A percentile compares a stretch with the other conserved stretches of the same genome.
Conservation (phyloP, 64 coral and sea anemone species). For the Montipora capricornis region DNA sequence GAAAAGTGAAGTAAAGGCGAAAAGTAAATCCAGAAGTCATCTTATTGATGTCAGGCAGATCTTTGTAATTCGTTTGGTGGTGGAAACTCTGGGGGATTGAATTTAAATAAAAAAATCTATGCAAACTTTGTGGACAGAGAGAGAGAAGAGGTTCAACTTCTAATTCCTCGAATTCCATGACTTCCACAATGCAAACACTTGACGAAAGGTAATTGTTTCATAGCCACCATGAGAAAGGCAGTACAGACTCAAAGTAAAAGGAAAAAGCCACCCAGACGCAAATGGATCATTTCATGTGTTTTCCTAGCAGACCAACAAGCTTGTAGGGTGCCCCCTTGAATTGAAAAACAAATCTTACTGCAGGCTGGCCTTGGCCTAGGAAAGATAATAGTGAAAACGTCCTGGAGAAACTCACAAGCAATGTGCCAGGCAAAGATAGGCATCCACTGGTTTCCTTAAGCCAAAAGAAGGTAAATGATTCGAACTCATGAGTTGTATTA, state of each 20-base stretch:
- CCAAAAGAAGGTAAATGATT: conserved; percentile 43
- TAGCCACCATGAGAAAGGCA: neutral
- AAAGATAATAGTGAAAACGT: conserved; percentile 52
- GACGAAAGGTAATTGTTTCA: neutral
- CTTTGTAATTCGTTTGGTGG: no score
- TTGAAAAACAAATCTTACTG: conserved; percentile 47
- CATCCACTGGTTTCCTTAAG: conserved; percentile 38
- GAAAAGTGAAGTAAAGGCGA: no score
- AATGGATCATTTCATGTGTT: conserved; percentile 52
- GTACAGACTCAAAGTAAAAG: neutral
- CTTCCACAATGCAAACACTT: neutral
- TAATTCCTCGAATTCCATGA: no score
- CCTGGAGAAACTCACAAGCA: conserved; percentile 22
- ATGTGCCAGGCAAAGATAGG: conserved; percentile 33
- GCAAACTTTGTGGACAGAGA: no score
- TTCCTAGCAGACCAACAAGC: conserved; percentile 55
- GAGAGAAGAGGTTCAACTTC: neutral
- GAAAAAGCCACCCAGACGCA: neutral
- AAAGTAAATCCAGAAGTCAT: no score
- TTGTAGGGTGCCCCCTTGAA: conserved; percentile 34
- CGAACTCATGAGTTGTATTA: conserved; percentile 60
- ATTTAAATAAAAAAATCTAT: no score
- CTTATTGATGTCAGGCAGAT: no score
- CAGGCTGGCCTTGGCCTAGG: conserved; percentile 30
- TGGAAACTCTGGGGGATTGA: no score